These are phyloP conservation scores for Clinocottus analis DNA, from an alignment of 2,113 vertebrate species.

Conservation along the genomic window DNA sequence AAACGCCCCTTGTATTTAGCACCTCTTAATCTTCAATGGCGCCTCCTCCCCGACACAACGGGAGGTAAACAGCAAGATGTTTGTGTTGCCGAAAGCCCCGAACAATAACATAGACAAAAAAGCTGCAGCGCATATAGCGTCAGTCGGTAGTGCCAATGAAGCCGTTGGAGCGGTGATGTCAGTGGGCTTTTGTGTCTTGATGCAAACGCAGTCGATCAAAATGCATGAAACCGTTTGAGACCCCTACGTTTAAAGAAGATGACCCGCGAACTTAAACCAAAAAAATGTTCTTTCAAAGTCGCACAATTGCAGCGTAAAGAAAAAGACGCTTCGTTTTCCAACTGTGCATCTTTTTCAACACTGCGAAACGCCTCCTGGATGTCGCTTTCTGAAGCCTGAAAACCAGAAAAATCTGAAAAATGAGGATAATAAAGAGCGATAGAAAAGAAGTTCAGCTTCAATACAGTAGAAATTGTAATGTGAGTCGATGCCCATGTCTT, in stretches of 20 bases:
- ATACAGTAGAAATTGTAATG: not conserved
- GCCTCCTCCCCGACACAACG: not conserved
- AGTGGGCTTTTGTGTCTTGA: not conserved
- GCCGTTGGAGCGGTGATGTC: not conserved
- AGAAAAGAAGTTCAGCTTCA: not conserved
- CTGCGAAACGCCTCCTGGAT: not conserved
- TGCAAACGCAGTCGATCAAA: not conserved
- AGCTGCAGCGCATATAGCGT: not conserved
- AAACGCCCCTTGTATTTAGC: not conserved
- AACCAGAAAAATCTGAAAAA: not conserved
- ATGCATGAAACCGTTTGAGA: not conserved
- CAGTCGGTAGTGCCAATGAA: not conserved
- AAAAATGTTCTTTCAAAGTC: not conserved
- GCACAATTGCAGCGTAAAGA: not conserved
- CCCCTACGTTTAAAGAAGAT: not conserved
- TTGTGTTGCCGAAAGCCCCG: not conserved
- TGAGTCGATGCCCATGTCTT: too few relatives aligned
- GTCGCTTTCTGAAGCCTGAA: not conserved
- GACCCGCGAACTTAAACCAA: not conserved
- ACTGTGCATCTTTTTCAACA: not conserved
- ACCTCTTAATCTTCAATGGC: not conserved
- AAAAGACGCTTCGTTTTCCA: not conserved
- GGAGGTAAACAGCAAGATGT: not conserved
- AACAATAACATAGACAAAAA: not conserved
- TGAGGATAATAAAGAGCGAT: not conserved